Evolutionary conservation across 2,888 invertebrate species (phyloP).

Genomic region (Cremastinae sp.): DNA sequence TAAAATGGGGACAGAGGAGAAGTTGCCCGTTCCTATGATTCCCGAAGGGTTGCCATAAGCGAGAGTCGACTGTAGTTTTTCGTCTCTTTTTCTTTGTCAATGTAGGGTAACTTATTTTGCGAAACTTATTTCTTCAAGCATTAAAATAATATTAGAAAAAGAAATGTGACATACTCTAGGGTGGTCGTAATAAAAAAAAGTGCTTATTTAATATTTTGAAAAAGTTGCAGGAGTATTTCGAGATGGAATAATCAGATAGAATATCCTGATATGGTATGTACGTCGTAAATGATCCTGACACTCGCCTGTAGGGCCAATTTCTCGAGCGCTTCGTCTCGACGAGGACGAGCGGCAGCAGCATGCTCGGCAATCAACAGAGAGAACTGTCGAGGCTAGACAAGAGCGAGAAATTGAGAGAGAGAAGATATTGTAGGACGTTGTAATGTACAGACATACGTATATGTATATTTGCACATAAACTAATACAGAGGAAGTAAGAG

Average conservation of each 20-base stretch:
- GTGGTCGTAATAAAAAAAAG: no score
- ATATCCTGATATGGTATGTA: conserved; percentile 8
- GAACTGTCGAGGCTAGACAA: conserved; percentile 31
- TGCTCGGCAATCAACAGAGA: conserved; percentile 56
- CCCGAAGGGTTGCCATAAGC: no score
- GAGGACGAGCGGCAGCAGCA: conserved; percentile 22
- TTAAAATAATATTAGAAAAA: no score
- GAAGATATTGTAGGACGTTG: conserved; percentile 38
- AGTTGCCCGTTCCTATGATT: no score
- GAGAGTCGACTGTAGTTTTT: no score
- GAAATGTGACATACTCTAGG: no score
- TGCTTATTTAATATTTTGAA: not conserved
- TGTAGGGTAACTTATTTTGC: no score
- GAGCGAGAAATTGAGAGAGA: conserved; percentile 30
- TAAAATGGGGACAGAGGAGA: no score
- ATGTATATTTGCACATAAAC: not conserved
- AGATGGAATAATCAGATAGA: not conserved
- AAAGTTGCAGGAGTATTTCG: no score
- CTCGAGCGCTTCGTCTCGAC: conserved; percentile 25
- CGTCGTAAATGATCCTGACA: conserved; percentile 33
- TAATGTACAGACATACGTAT: not conserved
- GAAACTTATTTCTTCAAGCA: no score
- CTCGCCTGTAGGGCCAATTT: conserved; percentile 26
- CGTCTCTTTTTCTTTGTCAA: no score
- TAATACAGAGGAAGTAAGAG: not conserved